Evolutionary conservation across 2,113 vertebrate species (phyloP).

Genomic region (Etia nguti): DNA sequence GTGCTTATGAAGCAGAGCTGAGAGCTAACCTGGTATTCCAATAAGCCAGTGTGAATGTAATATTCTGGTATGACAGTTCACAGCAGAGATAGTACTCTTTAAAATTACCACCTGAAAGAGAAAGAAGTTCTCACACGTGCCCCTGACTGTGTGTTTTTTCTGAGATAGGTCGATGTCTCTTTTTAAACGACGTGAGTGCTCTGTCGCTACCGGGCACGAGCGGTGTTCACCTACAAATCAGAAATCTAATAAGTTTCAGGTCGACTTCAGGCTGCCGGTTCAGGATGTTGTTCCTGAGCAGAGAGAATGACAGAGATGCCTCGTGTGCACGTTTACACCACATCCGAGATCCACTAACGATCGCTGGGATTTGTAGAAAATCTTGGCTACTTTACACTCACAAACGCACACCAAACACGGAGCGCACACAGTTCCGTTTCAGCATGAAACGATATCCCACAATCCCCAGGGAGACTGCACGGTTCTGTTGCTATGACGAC

Average conservation of each 20-base stretch:
- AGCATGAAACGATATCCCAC: conserved; percentile 74
- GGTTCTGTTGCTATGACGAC: conserved; percentile 80
- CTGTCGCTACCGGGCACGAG: background rate
- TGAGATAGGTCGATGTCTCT: background rate
- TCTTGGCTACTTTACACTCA: conserved; percentile 13
- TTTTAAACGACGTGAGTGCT: background rate
- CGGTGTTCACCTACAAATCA: background rate
- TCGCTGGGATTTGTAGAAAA: conserved; percentile 31
- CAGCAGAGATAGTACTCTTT: background rate
- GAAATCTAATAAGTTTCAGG: conserved; percentile 28
- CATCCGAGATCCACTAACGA: conserved; percentile 27
- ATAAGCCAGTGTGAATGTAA: background rate
- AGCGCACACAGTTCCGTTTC: conserved; percentile 50
- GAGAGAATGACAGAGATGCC: background rate
- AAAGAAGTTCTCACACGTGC: background rate
- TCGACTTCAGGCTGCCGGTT: background rate
- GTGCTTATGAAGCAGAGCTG: background rate
- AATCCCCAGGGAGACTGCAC: conserved; percentile 73
- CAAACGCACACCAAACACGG: background rate
- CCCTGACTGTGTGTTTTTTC: background rate
- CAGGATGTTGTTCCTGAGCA: background rate
- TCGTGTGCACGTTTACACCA: background rate
- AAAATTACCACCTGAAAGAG: background rate
- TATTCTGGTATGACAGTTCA: background rate
- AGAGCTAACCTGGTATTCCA: background rate